Evolutionary conservation across 2,797 vertebrate genomes (phyloP).

Genomic region (Gephyroberyx darwinii): DNA sequence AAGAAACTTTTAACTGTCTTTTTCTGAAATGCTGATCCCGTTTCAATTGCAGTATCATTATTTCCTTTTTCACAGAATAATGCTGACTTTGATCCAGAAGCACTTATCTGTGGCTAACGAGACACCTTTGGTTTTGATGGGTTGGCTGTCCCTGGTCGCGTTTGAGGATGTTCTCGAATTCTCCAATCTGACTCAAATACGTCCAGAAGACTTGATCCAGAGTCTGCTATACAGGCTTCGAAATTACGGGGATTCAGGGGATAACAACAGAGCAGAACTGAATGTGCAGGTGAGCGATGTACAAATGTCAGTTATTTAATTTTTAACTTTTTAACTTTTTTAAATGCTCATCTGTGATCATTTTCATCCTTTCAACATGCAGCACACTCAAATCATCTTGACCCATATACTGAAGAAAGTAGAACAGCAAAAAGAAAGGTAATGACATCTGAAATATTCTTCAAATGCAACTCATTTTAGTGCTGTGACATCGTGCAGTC

Average conservation of each 20-base stretch:
- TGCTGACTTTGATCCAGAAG: slow-evolving; percentile 58
- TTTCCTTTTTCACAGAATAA: slow-evolving; percentile 52
- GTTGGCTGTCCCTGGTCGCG: slow-evolving; percentile 74
- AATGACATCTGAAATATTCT: not conserved
- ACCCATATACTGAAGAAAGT: slow-evolving; percentile 52
- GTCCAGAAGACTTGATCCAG: slow-evolving; percentile 76
- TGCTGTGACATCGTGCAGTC: not conserved
- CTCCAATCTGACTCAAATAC: slow-evolving; percentile 21
- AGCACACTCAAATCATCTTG: slow-evolving; percentile 54
- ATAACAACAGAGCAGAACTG: not conserved
- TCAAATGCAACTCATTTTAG: not conserved
- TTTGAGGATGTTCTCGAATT: slow-evolving; percentile 66
- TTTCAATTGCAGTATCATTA: not conserved
- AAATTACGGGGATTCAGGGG: not conserved
- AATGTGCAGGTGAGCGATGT: slow-evolving; percentile 54
- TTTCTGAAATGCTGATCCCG: fast-evolving
- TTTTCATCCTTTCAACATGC: slow-evolving; percentile 4
- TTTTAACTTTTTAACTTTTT: not conserved
- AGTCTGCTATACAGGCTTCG: slow-evolving; percentile 71
- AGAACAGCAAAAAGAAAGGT: slow-evolving; percentile 69
- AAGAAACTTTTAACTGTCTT: not conserved
- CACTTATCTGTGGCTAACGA: slow-evolving; percentile 28
- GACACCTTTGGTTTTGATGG: slow-evolving; percentile 55
- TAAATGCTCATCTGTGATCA: not conserved
- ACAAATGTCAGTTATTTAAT: not conserved